phyloP scores from a whole-genome alignment of 2,888 invertebrate species.

The Drepana falcataria region DNA sequence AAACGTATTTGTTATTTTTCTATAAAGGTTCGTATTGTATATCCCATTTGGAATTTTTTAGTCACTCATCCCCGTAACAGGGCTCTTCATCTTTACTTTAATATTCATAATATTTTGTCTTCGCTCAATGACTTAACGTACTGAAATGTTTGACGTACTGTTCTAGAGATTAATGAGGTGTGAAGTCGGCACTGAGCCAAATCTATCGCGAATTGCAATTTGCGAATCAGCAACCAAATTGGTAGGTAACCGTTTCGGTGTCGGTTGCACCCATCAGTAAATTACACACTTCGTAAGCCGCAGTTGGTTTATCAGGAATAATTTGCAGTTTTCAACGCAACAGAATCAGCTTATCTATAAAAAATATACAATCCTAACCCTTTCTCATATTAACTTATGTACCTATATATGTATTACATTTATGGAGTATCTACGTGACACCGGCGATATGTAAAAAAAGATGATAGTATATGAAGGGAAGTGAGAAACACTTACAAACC shows the following conservation, averaged over 20 bases:
- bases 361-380: too few species aligned
- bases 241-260: background rate
- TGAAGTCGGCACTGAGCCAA: background rate
- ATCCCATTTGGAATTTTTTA: too few species aligned
- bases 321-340: background rate
- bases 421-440: too few species aligned
- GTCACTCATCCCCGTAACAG: too few species aligned
- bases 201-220: background rate
- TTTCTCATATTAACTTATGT: too few species aligned
- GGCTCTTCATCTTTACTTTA: too few species aligned
- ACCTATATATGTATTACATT: too few species aligned
- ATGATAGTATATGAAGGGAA: too few species aligned
- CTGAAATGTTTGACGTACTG: background rate
- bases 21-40: too few species aligned
- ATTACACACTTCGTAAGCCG: background rate
- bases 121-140: background rate
- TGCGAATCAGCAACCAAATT: background rate
- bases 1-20: too few species aligned
- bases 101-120: background rate
- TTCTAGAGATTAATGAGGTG: background rate
- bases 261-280: background rate
- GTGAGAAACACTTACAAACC: too few species aligned
- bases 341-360: background rate
- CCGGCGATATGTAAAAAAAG: too few species aligned
- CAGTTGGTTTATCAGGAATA: background rate